Evolutionary conservation across 2,113 vertebrate genomes (phyloP), one percentile per base, ranked within the genome.

Genomic region (Burhinus bistriatus): DNA sequence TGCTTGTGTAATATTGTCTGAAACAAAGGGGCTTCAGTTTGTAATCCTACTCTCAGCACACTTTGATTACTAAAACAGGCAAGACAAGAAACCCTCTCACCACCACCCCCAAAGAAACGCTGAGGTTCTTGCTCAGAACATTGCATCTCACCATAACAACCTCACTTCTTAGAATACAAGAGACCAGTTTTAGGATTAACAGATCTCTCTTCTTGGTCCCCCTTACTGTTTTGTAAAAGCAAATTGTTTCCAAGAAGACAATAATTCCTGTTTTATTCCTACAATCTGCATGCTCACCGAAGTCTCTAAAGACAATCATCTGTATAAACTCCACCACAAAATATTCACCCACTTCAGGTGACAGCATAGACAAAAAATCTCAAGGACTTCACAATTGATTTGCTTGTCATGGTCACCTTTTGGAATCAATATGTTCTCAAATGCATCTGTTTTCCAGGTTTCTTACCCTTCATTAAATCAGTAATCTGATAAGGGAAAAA

Each of bases 1-100:
- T 90, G 76, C 78, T 88, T 80, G 62, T 77, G 42, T 58, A 93
- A 92, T 92, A 62, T 59, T 93, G 42, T 81, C 64, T 94, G 72
- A 94, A 97, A 94, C 71, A 95, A 90, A 90, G 93, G 76, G 29
- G 47, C 29, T 92, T 78, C 79, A n/a, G n/a, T 90, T 93, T 96
- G 68, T 80, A 93, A 95, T 93, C 76, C 47, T 78, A 42, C 68
- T 66, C 54, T 90, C 85, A 83, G 42, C 45, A 34, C 12, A 73
- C 38, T 70, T 19, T 68, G 64, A 88, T n/a, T 83, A 93, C 45
- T 69, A 78, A 93, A 92, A 89, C 38, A 88, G 49, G n/a, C 36
- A 95, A 62, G 29, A 83, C 55, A 70, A 75, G 65, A 30, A 86
- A 29, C 26, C 51, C 12, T 76, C 34, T 61, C 54, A 79, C 14